phyloP scores from a whole-genome alignment of 2,113 vertebrate species.

The Elanus axillaris region DNA sequence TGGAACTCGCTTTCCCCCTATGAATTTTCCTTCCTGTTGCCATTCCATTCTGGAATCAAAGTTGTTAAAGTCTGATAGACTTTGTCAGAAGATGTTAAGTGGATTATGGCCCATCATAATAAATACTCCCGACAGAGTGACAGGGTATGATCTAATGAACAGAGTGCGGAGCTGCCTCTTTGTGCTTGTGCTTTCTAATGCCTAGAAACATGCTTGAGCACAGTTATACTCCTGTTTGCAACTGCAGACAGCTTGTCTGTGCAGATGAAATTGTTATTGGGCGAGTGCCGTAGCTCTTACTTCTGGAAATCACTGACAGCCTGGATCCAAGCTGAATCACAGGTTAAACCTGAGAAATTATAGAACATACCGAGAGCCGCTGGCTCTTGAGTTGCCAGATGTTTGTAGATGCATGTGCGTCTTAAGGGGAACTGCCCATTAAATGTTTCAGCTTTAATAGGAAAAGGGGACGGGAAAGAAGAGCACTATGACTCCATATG shows the following conservation, averaged over 20 bases:
- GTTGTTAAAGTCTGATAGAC: not conserved
- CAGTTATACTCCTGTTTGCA: not conserved
- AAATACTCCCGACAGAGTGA: not conserved
- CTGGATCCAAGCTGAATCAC: not conserved
- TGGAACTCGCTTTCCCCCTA: not conserved
- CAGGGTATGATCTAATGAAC: not conserved
- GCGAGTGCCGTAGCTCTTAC: not conserved
- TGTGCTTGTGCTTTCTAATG: not conserved
- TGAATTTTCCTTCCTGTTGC: not conserved
- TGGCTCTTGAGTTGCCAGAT: not conserved
- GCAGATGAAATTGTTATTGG: not conserved
- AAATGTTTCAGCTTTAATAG: conserved; percentile 1
- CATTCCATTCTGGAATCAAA: conserved; percentile 10
- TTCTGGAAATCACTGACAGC: not conserved
- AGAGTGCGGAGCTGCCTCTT: not conserved
- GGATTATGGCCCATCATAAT: not conserved
- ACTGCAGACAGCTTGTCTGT: not conserved
- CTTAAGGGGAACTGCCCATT: not conserved
- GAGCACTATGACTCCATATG: not conserved
- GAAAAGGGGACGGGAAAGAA: not conserved
- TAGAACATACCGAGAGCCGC: not conserved
- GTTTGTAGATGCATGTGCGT: not conserved
- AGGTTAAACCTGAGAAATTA: not conserved
- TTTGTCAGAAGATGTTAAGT: conserved; percentile 18
- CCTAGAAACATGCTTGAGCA: not conserved